These are phyloP conservation scores for Paedocypris sp. DNA, from an alignment of 2,113 vertebrate species.

Conservation along the genomic window DNA sequence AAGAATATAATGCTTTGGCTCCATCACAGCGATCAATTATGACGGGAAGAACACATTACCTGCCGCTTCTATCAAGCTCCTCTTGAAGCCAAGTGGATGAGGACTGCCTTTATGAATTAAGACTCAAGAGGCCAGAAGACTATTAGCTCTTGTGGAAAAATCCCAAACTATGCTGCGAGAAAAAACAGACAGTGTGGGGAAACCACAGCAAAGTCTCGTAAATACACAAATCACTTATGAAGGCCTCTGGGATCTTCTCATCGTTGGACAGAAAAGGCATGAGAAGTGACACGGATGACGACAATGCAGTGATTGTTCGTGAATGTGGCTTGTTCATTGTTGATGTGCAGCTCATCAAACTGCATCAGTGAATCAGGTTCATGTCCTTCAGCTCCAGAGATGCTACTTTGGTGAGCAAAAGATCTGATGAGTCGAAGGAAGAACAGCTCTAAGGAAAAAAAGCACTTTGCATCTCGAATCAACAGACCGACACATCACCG, in stretches of 20 bases:
- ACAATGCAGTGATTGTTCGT: conserved; percentile 8
- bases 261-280: no score
- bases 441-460: conserved; percentile 42
- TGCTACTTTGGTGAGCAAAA: background rate
- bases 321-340: conserved; percentile 1
- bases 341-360: background rate
- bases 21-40: background rate
- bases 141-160: no score
- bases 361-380: background rate
- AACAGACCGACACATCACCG: no score
- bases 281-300: background rate
- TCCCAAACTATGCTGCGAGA: no score
- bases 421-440: conserved; percentile 18
- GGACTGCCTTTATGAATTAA: background rate
- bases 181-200: no score
- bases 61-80: conserved; percentile 1
- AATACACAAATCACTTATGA: no score
- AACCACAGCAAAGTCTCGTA: no score
- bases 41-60: background rate
- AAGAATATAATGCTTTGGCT: background rate
- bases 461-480: conserved; percentile 1
- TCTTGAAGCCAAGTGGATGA: background rate
- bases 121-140: background rate
- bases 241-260: no score
- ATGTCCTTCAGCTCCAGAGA: background rate